These are phyloP conservation scores for Miltochrista miniata DNA, from an alignment of 2,888 invertebrate species.

Conservation along the genomic window DNA sequence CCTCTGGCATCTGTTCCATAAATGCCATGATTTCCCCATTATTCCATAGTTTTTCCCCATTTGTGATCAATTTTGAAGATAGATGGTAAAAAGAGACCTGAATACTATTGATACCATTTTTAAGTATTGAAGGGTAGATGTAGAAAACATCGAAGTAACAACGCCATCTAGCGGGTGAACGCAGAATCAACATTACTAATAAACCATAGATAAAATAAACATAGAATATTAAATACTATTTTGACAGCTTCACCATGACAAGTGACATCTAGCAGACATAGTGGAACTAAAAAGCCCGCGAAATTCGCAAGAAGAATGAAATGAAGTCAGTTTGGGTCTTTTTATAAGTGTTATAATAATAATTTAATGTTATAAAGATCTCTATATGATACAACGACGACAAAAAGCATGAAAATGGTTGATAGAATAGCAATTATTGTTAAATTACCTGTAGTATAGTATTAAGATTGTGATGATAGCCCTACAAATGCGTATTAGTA, in stretches of 20 bases:
- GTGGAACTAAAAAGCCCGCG: not conserved
- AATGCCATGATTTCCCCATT: no score
- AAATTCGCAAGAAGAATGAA: no score
- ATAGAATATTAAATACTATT: not conserved
- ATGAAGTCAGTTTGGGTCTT: slow-evolving; percentile 1
- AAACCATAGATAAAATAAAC: no score
- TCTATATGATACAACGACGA: slow-evolving; percentile 17
- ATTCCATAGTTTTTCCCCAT: not conserved
- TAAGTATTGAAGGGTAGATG: not conserved
- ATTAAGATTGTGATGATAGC: slow-evolving; percentile 4
- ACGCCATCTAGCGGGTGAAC: not conserved
- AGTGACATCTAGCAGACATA: not conserved
- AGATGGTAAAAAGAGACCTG: not conserved
- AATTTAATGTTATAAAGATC: slow-evolving; percentile 32
- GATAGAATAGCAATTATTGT: not conserved
- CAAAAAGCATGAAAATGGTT: not conserved
- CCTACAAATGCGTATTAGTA: slow-evolving; percentile 8
- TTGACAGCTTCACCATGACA: not conserved
- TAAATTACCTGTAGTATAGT: slow-evolving; percentile 2
- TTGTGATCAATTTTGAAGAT: not conserved
- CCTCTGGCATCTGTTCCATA: not conserved
- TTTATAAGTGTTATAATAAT: not conserved
- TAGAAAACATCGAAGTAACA: not conserved
- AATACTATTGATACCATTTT: not conserved
- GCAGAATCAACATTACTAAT: not conserved